A percentile compares a stretch with the other conserved stretches of the same genome.
Conservation (phyloP, 2,113 vertebrate species). For the Anser cygnoides region DNA sequence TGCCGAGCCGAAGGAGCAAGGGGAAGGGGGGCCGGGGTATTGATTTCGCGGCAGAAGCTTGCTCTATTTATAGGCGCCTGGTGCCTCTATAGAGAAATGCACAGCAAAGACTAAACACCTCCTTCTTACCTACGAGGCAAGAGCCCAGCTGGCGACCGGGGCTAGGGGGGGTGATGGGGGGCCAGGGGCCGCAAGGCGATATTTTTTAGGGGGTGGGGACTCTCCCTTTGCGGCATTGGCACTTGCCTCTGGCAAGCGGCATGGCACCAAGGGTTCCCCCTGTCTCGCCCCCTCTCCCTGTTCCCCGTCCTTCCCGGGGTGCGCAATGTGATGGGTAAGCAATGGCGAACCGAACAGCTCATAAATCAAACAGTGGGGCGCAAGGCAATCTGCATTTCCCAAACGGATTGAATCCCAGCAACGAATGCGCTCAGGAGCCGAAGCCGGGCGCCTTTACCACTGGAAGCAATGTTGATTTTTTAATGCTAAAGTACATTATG, state of each 20-base stretch:
- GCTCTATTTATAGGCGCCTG: slow-evolving; percentile 75
- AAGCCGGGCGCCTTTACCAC: slow-evolving; percentile 58
- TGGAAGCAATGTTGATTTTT: slow-evolving; percentile 55
- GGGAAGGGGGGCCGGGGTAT: slow-evolving; percentile 64
- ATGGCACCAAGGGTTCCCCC: background rate
- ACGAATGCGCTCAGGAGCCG: slow-evolving; percentile 61
- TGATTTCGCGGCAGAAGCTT: slow-evolving; percentile 69
- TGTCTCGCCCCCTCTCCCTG: background rate
- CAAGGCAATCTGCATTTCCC: slow-evolving; percentile 72
- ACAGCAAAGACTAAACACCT: slow-evolving; percentile 44
- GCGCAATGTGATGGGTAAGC: slow-evolving; percentile 77
- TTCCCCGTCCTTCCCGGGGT: background rate
- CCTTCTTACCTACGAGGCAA: background rate
- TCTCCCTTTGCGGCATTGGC: too few species aligned
- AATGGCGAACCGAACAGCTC: slow-evolving; percentile 62
- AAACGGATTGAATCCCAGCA: slow-evolving; percentile 70
- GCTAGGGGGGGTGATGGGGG: background rate
- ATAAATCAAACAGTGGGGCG: slow-evolving; percentile 77
- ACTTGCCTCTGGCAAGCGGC: background rate
- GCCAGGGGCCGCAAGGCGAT: background rate
- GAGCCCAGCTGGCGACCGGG: background rate
- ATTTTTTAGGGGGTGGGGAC: too few species aligned
- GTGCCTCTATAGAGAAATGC: slow-evolving; percentile 59
- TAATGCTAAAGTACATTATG: slow-evolving; percentile 50
- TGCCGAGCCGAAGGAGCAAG: slow-evolving; percentile 65